Evolutionary conservation across 2,113 vertebrate species (phyloP).

Genomic region (Heterochromis multidens): DNA sequence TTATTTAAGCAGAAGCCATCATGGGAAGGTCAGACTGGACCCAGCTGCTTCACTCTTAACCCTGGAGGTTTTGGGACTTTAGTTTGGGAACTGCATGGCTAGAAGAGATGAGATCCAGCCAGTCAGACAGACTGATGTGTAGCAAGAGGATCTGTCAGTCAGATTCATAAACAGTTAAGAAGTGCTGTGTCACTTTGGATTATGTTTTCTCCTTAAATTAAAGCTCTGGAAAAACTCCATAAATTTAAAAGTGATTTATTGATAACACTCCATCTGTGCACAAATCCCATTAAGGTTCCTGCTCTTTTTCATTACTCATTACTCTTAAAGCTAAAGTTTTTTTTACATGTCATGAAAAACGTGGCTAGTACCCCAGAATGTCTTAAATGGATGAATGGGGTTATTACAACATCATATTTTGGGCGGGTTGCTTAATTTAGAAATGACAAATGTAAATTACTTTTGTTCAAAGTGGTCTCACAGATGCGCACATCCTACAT

Average conservation of each 20-base stretch:
- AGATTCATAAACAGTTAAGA: neutral
- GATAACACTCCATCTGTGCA: neutral
- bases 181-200: neutral
- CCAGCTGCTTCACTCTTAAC: conserved; percentile 26
- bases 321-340: neutral
- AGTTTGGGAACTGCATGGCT: neutral
- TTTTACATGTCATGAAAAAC: neutral
- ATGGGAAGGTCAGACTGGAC: neutral
- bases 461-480: neutral
- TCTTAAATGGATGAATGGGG: neutral
- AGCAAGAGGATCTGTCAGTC: neutral
- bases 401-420: neutral
- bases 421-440: neutral
- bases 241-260: neutral
- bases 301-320: neutral
- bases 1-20: conserved; percentile 17
- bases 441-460: neutral
- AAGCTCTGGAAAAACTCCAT: neutral
- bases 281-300: neutral
- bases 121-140: neutral
- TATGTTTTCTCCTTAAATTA: neutral
- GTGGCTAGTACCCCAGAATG: neutral
- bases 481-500: neutral
- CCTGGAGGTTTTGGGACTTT: conserved; percentile 7
- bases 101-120: neutral